Evolutionary conservation across 2,888 invertebrate genomes (phyloP), one percentile per base, ranked within the genome.

Genomic region (Zelleria hepariella): DNA sequence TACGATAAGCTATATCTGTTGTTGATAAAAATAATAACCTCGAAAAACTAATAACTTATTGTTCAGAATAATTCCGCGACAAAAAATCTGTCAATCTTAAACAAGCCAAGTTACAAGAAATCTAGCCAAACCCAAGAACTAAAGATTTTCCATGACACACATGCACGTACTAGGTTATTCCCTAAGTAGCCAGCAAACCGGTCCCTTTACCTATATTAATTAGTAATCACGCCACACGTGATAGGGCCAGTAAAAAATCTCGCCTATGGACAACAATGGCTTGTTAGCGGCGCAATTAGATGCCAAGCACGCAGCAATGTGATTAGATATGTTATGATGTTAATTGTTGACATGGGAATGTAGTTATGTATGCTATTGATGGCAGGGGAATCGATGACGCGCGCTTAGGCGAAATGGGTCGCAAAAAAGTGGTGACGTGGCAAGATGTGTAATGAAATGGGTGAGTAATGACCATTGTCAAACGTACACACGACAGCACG

Each of bases 261-360:
- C 42, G n/a, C 27, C 18, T 54, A 59, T 47, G 59, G 21, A 53
- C 52, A 59, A 59, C 75, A 75, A 76, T 75, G 68, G 68, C 68
- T 71, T 68, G 68, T 73, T 71, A 73, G 63, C 67, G 66, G 66
- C 64, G 65, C 67, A 74, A 76, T 75, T 76, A 71, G 65, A 63
- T 62, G 47, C 64, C 59, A 62, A 60, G 62, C 72, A 70, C 71
- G 70, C 67, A 69, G 67, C 68, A 65, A 68, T 42, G 62, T 58
- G 49, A 59, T 59, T 58, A 58, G 58, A 58, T 58, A 58, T 58
- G 58, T 58, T 59, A 55, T 52, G 42, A 59, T 59, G 59, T 55
- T 48, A 58, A 59, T 59, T 59, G 48, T 26, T 26, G 59, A 55
- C 59, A 59, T 59, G 59, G 59, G 59, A 59, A 59, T 59, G 26